These are phyloP conservation scores for Noctua fimbriata DNA, from an alignment of 2,888 invertebrate genomes.

Conservation along the genomic window DNA sequence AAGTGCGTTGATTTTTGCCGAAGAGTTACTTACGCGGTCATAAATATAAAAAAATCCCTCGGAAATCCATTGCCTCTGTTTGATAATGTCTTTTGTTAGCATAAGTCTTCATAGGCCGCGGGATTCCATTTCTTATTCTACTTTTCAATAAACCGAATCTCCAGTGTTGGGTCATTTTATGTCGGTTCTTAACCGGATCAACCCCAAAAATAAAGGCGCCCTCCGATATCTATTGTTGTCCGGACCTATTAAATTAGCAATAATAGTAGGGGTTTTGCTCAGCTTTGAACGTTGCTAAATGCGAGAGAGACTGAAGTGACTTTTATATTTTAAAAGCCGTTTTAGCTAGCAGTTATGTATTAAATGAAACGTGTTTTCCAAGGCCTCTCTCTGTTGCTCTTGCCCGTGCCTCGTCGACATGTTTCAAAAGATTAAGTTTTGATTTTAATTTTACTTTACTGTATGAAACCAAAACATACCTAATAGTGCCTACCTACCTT, in stretches of 20 bases:
- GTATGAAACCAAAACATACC: neutral
- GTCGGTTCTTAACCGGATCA: conserved; percentile 62
- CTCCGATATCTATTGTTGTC: conserved; percentile 57
- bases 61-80: conserved; percentile 72
- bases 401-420: neutral
- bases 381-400: neutral
- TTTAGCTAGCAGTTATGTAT: neutral
- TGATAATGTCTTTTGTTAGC: conserved; percentile 78
- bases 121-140: conserved; percentile 75
- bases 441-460: neutral
- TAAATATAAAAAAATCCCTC: conserved; percentile 67
- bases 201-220: conserved; percentile 60
- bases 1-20: conserved; percentile 57
- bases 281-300: conserved; percentile 8
- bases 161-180: conserved; percentile 61
- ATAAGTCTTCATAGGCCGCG: conserved; percentile 73
- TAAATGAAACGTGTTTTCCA: neutral
- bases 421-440: neutral
- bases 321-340: conserved; percentile 3
- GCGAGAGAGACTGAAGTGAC: neutral
- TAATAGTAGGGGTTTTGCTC: conserved; percentile 44
- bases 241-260: conserved; percentile 57
- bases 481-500: neutral
- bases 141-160: conserved; percentile 72
- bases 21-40: conserved; percentile 59